phyloP scores from a whole-genome alignment of 1,140 invertebrate species.

The Drosophila sucinea region DNA sequence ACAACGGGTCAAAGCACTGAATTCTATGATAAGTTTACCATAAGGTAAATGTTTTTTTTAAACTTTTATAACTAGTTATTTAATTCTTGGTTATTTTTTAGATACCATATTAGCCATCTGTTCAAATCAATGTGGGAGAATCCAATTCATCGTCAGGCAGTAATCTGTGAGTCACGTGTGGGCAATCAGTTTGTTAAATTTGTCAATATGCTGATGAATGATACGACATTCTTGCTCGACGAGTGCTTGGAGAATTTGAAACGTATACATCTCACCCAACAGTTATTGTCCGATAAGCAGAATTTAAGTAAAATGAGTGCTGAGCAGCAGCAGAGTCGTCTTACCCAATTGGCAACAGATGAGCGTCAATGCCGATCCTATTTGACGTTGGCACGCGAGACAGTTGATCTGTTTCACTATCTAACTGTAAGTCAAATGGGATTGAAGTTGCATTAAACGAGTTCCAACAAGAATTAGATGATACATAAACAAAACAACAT shows the following conservation, averaged over 20 bases:
- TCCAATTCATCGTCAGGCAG: conserved; percentile 86
- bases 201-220: conserved; percentile 99
- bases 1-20: conserved; percentile 98
- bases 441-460: too few relatives aligned
- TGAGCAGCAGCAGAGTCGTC: conserved; percentile 90
- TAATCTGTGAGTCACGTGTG: conserved; percentile 92
- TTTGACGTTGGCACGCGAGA: conserved; percentile 96
- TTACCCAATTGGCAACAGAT: conserved; percentile 92
- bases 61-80: not conserved
- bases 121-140: conserved; percentile 94
- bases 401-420: conserved; percentile 99
- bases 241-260: conserved; percentile 98
- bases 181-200: conserved; percentile 98
- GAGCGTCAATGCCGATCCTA: conserved; percentile 98
- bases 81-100: conserved; percentile 22
- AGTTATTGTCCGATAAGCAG: conserved; percentile 88
- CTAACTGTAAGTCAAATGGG: conserved; percentile 87
- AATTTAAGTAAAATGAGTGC: conserved; percentile 87
- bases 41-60: conserved; percentile 85
- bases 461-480: too few relatives aligned
- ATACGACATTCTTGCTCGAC: conserved; percentile 98
- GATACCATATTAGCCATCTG: conserved; percentile 98
- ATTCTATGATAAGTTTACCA: conserved; percentile 99
- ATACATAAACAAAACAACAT: not conserved
- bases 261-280: conserved; percentile 96